Evolutionary conservation across 2,888 invertebrate genomes (phyloP), one percentile per base, ranked within the genome.

Genomic region (Drosophila pseudotakahashii): DNA sequence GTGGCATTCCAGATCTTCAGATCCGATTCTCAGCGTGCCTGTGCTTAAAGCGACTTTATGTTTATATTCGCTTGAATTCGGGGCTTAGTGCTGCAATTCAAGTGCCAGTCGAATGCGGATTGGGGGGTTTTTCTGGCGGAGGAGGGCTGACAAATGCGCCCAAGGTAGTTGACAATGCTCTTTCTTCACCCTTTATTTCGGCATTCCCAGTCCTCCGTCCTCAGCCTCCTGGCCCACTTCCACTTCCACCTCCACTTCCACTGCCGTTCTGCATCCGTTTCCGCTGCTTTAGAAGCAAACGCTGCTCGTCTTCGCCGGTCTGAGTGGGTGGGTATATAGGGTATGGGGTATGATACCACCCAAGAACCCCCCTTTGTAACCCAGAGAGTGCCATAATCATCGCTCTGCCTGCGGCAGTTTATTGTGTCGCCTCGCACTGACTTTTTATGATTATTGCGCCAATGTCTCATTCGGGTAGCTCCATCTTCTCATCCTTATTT

Each of bases 401-500:
- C 77, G 67, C 66, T 57, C 73, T 44, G 53, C 61, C 54, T 39
- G 50, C 60, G 69, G 53, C 69, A 70, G 79, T 81, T 84, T 81
- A 81, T 82, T 81, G 81, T 81, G 75, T 72, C 78, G 63, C 69
- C 77, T 81, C 72, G 68, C 78, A 71, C 78, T 82, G 78, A 74
- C 79, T 81, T 85, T 85, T 81, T 85, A 81, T 81, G 81, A 81
- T 79, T 85, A 81, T 85, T 78, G 78, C 82, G 58, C 61, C 70
- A 71, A 69, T 76, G 77, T 69, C 71, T 44, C 55, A 74, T 76
- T 69, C 62, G 41, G 37, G 23, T 23, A 62, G 61, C 58, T 42
- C 47, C 16, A 3, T 10, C 10, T n/a, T 16, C n/a, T 7, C 45
- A 0, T 26, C 23, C 7, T 11, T 5, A n/a, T 1, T 5, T n/a